Conservation (phyloP, 2,113 vertebrate genomes). For the Alaudala cheleensis region DNA sequence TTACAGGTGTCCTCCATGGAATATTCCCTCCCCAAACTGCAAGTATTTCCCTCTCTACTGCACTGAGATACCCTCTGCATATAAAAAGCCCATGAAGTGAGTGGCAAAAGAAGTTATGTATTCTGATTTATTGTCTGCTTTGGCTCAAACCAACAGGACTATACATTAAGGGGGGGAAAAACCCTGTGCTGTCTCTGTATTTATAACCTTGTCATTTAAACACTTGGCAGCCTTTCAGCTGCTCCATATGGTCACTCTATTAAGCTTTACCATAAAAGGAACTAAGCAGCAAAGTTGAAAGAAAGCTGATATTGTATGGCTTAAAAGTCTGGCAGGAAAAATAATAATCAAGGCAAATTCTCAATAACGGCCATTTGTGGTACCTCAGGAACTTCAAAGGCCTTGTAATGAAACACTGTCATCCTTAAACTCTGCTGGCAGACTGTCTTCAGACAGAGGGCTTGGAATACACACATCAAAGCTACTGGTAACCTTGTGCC, state of each 20-base stretch:
- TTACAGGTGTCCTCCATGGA: background rate
- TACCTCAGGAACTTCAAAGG: constrained; percentile 71
- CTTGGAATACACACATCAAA: constrained; percentile 11
- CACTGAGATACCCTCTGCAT: background rate
- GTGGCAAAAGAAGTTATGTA: constrained; percentile 44
- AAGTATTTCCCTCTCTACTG: background rate
- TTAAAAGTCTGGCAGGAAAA: constrained; percentile 74
- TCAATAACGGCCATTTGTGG: constrained; percentile 57
- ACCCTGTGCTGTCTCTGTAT: constrained; percentile 53
- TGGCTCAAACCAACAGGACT: constrained; percentile 62
- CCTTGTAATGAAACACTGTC: constrained; percentile 38
- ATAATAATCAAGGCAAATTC: constrained; percentile 73
- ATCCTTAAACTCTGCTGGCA: background rate
- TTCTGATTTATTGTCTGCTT: constrained; percentile 70
- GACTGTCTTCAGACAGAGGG: background rate
- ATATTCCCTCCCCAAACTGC: background rate
- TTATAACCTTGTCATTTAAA: constrained; percentile 81
- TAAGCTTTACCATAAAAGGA: constrained; percentile 81
- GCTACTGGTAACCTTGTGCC: background rate
- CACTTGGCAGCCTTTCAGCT: constrained; percentile 77
- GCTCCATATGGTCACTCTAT: constrained; percentile 79
- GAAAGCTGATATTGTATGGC: constrained; percentile 75
- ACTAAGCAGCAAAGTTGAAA: constrained; percentile 58
- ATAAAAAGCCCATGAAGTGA: constrained; percentile 49
- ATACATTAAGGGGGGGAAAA: constrained; percentile 62